Evolutionary conservation across 2,797 vertebrate species (phyloP), one percentile per base, ranked within the genome.

Genomic region (Oreonectes daqikongensis): DNA sequence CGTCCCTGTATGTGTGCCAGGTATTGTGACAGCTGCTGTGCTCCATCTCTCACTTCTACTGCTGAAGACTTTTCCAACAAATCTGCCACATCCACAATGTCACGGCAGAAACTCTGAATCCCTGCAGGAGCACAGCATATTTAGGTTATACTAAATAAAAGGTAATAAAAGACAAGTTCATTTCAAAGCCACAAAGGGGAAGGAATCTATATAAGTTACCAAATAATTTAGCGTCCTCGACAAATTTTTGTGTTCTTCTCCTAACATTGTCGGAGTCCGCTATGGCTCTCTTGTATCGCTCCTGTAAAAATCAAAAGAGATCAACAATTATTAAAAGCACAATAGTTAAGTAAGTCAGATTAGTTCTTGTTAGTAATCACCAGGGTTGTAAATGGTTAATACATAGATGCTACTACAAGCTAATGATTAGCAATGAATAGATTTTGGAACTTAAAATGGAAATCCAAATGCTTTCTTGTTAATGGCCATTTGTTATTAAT

Each of bases 101-200:
- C 94, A 72, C 91, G 93, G 84, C 95, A 95, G 84, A 95, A 95
- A 83, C 94, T 95, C 85, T 96, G 95, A 87, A 96, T 95, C 42
- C 94, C 95, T 96, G 64, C 0, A 50, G 38, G 14, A 66, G 7
- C 1, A 35, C 7, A 69, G 28, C 7, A 1, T 26, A 7, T 72
- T 50, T n/a, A 69, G 26, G 2, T 14, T 5, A 24, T n/a, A 11
- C 2, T 1, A n/a, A 22, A 35, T 35, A 35, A 35, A 35, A 35
- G 10, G 1, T 10, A 35, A 35, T 35, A 35, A 68, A 42, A 6
- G 40, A 14, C 2, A 24, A 44, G 18, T 15, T 5, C 1, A 28
- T 17, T 26, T 8, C 42, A 28, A 30, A 50, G 6, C 3, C 18
- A 22, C 17, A 35, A 68, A 14, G 26, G 44, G 32, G 61, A 3